Evolutionary conservation across 2,113 vertebrate genomes (phyloP).

Genomic region (Cacatua alba): DNA sequence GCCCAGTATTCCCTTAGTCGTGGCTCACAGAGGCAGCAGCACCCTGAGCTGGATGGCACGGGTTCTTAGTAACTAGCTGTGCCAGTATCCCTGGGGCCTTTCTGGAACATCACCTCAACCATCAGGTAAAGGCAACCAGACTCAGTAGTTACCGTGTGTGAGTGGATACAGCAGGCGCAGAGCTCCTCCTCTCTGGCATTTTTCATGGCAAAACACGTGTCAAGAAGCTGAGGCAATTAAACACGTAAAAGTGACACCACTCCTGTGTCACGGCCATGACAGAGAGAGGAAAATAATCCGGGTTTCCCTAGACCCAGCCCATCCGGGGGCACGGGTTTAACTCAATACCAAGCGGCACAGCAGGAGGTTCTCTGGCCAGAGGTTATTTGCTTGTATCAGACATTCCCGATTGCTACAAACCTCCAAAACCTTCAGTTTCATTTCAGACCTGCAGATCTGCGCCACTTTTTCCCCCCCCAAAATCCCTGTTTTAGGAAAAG

Average conservation of each 20-base stretch:
- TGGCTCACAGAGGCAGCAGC: not conserved
- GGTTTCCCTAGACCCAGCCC: not conserved
- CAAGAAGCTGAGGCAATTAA: not conserved
- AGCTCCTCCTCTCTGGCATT: not conserved
- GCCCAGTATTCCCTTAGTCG: not conserved
- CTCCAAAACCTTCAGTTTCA: not conserved
- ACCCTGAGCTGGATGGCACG: rapidly evolving
- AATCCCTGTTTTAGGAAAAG: not conserved
- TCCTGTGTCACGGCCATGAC: rapidly evolving
- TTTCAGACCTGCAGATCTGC: not conserved
- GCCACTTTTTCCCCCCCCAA: not conserved
- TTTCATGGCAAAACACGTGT: not conserved
- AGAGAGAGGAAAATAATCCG: not conserved
- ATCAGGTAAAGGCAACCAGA: not conserved
- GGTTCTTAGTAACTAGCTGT: not conserved
- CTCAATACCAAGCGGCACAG: not conserved
- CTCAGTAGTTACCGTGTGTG: rapidly evolving
- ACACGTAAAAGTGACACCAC: rapidly evolving
- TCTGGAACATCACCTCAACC: not conserved
- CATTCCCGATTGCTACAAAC: not conserved
- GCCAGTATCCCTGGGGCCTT: not conserved
- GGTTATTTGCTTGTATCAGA: not conserved
- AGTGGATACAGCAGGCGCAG: not conserved
- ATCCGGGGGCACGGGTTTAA: not conserved
- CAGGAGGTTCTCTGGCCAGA: not conserved